Evolutionary conservation across 2,888 invertebrate genomes (phyloP).

Genomic region (Hanleya hanleyi): DNA sequence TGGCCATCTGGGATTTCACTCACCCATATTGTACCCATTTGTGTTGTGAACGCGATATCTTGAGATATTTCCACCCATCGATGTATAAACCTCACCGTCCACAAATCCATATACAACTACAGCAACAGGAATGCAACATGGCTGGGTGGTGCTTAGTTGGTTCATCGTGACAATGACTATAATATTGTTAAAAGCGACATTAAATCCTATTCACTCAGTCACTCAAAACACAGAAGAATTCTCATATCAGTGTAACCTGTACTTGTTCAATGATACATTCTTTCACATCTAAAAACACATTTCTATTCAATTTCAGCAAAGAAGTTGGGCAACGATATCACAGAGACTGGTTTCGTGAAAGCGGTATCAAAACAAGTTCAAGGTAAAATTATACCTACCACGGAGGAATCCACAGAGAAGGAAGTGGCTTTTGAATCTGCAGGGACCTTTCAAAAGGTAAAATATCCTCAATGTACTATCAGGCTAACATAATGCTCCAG

Average conservation of each 20-base stretch:
- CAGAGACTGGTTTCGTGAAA: constrained; percentile 69
- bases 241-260: background rate
- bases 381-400: constrained; percentile 62
- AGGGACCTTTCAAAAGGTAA: constrained; percentile 58
- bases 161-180: background rate
- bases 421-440: constrained; percentile 57
- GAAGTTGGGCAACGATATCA: constrained; percentile 58
- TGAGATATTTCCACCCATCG: too few relatives aligned
- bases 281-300: too few relatives aligned
- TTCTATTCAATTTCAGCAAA: constrained; percentile 44
- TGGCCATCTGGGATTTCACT: too few relatives aligned
- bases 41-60: too few relatives aligned
- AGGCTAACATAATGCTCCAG: too few relatives aligned
- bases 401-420: constrained; percentile 52
- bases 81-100: too few relatives aligned
- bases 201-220: background rate
- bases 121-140: too few relatives aligned
- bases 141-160: background rate
- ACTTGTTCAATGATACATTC: background rate
- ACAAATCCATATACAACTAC: too few relatives aligned
- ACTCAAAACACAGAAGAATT: background rate
- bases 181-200: background rate
- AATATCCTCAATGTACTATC: too few relatives aligned
- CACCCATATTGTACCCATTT: too few relatives aligned
- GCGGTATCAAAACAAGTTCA: constrained; percentile 63